These are phyloP conservation scores for Pogoniulus pusillus DNA, from an alignment of 2,797 vertebrate genomes.

Conservation along the genomic window DNA sequence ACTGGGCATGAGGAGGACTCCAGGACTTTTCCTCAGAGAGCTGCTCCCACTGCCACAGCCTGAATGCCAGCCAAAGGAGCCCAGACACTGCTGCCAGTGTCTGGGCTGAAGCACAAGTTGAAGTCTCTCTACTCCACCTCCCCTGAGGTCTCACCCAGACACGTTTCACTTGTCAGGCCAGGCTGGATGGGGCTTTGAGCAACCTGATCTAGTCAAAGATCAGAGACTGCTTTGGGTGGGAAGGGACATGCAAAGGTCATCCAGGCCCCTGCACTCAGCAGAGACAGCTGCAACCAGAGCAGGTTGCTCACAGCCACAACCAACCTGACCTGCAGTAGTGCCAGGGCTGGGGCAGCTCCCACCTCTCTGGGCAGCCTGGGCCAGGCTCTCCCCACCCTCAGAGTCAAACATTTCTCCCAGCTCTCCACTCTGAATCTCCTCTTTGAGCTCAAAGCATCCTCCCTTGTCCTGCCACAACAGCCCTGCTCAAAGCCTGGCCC, in stretches of 20 bases:
- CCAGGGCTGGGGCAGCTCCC: no score
- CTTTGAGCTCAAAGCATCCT: no score
- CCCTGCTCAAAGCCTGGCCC: no score
- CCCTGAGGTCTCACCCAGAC: not conserved
- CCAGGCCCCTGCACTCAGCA: no score
- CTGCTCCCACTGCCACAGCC: not conserved
- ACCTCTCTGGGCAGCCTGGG: no score
- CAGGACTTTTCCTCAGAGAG: not conserved
- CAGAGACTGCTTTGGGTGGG: not conserved
- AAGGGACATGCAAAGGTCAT: not conserved
- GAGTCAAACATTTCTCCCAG: no score
- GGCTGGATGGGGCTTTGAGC: not conserved
- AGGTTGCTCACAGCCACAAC: no score
- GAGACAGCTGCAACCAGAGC: no score
- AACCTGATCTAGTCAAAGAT: not conserved
- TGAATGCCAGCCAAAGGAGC: not conserved
- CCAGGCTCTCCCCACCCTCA: no score
- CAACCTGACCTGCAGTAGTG: no score
- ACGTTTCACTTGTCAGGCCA: not conserved
- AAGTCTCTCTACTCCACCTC: not conserved
- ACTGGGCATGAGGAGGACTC: fast-evolving
- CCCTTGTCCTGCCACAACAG: no score
- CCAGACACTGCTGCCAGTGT: not conserved
- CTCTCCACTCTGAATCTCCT: no score
- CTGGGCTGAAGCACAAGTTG: not conserved